phyloP scores from a whole-genome alignment of 2,888 invertebrate genomes.

The Chrysolina oricalcia region DNA sequence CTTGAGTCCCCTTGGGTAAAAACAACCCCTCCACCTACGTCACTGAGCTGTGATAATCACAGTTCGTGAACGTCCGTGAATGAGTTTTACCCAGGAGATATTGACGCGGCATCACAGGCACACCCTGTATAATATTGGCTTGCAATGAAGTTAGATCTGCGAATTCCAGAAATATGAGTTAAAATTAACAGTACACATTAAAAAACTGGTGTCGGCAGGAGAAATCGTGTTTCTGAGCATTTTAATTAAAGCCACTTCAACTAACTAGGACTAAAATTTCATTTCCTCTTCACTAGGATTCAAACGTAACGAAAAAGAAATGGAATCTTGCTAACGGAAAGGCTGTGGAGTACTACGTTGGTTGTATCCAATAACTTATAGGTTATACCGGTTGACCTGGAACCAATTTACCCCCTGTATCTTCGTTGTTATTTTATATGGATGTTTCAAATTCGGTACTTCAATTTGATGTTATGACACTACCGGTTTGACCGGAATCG shows the following conservation, averaged over 20 bases:
- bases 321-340: constrained; percentile 52
- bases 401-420: too few species aligned
- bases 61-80: neutral
- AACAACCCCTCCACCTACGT: too few species aligned
- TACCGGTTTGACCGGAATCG: too few species aligned
- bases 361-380: neutral
- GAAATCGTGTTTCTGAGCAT: constrained; percentile 11
- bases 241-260: constrained; percentile 23
- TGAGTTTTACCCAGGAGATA: neutral
- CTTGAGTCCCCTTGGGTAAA: too few species aligned
- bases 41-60: too few species aligned
- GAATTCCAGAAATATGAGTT: neutral
- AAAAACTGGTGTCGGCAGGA: constrained; percentile 6
- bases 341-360: neutral
- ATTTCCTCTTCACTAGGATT: constrained; percentile 68
- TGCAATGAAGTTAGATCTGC: neutral
- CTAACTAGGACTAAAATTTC: constrained; percentile 54
- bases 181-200: neutral
- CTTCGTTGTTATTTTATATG: too few species aligned
- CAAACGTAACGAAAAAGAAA: constrained; percentile 66
- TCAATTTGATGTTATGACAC: too few species aligned
- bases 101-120: neutral
- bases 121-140: neutral
- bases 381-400: too few species aligned
- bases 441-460: too few species aligned